A percentile compares a stretch with the other conserved stretches of the same genome.
These are phyloP conservation scores for Manduca sexta DNA, from an alignment of 1,140 invertebrate species.

Conservation along the genomic window DNA sequence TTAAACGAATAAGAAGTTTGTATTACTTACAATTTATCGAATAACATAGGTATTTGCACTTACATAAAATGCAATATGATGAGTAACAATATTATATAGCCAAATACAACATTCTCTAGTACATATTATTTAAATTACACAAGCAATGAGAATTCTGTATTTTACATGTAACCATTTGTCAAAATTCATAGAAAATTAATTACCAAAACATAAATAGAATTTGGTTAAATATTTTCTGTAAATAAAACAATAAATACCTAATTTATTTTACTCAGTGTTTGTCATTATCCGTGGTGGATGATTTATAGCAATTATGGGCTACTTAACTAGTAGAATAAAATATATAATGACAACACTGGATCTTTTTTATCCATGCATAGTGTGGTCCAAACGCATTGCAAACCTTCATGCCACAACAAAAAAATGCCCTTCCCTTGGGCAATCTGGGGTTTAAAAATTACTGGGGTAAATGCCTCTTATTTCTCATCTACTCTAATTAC, in stretches of 20 bases:
- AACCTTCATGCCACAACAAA: no score
- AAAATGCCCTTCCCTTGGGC: no score
- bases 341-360: background rate
- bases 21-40: constrained; percentile 54
- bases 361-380: no score
- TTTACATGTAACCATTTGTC: constrained; percentile 50
- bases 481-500: no score
- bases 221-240: constrained; percentile 70
- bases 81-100: background rate
- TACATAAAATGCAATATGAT: constrained; percentile 23
- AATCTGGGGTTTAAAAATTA: no score
- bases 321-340: background rate
- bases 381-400: no score
- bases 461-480: no score
- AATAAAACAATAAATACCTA: constrained; percentile 68
- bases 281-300: constrained; percentile 7
- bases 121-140: background rate
- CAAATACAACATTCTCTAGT: background rate
- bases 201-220: constrained; percentile 59
- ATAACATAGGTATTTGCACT: constrained; percentile 54
- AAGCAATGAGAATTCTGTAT: constrained; percentile 37
- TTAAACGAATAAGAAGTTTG: constrained; percentile 37
- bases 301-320: background rate
- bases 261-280: constrained; percentile 40
- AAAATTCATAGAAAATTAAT: constrained; percentile 60